Conservation (phyloP, 2,113 vertebrate genomes). For the crab-eating macaque (Macaca fascicularis) region T2T-MFA8v1.1 NC_088377.1:135513001-135513500, state of each 20-base stretch:
- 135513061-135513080: background rate
- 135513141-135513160: background rate
- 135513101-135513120: background rate
- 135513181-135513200: background rate
- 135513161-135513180: background rate
- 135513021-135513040: background rate
- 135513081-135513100: background rate
- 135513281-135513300: background rate
- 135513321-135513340: background rate
- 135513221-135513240: background rate
- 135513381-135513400: background rate
- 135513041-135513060: background rate
- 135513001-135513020: background rate
- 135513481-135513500: rapidly evolving
- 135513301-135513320: background rate
- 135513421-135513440: too few relatives aligned
- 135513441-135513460: background rate
- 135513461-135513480: rapidly evolving
- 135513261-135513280: background rate
- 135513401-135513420: background rate
- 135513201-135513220: background rate
- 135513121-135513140: background rate
- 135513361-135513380: too few relatives aligned
- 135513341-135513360: background rate
- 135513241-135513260: background rate